Evolutionary conservation across 2,797 vertebrate genomes (phyloP).

Genomic region (Nothura maculosa): DNA sequence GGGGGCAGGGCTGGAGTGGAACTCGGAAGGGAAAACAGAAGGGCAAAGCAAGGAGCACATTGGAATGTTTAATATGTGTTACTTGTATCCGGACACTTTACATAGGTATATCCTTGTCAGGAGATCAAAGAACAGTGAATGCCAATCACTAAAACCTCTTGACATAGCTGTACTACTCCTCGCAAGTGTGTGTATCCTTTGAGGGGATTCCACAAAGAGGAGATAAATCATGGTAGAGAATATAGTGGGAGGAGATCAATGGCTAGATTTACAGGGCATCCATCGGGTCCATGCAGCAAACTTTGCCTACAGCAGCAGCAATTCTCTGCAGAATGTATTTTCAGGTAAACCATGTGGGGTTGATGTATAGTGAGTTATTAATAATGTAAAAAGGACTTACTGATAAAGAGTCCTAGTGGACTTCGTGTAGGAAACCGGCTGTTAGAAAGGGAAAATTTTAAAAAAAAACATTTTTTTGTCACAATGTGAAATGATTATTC

Average conservation of each 20-base stretch:
- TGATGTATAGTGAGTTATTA: background rate
- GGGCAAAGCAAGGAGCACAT: background rate
- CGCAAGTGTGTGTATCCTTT: background rate
- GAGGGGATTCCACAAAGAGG: background rate
- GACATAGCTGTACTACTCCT: background rate
- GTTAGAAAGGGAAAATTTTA: background rate
- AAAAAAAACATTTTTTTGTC: background rate
- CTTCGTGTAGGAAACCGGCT: background rate
- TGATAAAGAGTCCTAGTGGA: background rate
- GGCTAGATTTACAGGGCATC: background rate
- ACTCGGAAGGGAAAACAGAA: background rate
- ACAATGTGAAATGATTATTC: background rate
- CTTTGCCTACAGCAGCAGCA: background rate
- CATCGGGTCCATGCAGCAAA: background rate
- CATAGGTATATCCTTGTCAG: background rate
- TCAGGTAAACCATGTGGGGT: background rate
- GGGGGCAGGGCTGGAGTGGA: background rate
- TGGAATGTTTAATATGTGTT: background rate
- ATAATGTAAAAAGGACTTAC: background rate
- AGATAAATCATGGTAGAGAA: background rate
- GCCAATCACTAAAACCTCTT: background rate
- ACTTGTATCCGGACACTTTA: background rate
- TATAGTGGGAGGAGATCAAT: background rate
- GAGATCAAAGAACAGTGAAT: background rate
- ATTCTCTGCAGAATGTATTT: background rate